A percentile compares a stretch with the other conserved stretches of the same genome.
phyloP scores from a whole-genome alignment of 2,888 invertebrate genomes.

The Druceiella hillmani region DNA sequence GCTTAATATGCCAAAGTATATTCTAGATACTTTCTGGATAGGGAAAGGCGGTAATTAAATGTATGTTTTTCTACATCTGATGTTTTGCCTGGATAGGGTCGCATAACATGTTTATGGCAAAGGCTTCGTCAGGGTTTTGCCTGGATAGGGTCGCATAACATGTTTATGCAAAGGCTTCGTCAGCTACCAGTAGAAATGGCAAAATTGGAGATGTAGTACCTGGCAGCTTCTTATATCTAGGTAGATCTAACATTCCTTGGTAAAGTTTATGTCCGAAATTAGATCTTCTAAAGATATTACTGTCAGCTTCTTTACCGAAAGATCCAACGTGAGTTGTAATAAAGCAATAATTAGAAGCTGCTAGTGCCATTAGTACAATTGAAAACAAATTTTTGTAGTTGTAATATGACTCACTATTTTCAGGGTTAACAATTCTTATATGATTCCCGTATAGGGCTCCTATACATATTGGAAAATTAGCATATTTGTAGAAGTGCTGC shows the following conservation, averaged over 20 bases:
- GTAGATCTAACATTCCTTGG: conserved; percentile 12
- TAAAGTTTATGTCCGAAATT: conserved; percentile 10
- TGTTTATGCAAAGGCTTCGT: too few species aligned
- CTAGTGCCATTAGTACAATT: conserved; percentile 16
- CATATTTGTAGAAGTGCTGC: too few species aligned
- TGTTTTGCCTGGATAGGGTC: conserved; percentile 14
- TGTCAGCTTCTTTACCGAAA: conserved; percentile 16
- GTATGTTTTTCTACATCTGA: conserved; percentile 15
- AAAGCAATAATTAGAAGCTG: conserved; percentile 18
- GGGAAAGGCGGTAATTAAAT: conserved; percentile 12
- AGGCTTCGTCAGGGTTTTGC: too few species aligned
- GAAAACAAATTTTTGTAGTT: conserved; percentile 20
- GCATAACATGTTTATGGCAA: conserved; percentile 14
- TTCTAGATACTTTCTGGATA: too few species aligned
- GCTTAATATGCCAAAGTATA: too few species aligned
- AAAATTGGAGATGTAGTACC: conserved; percentile 12
- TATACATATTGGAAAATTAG: too few species aligned
- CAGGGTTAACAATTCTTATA: conserved; percentile 18
- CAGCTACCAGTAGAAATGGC: conserved; percentile 12
- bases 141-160: too few species aligned
- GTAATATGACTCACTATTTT: conserved; percentile 17
- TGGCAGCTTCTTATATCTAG: conserved; percentile 12
- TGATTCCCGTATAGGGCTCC: conserved; percentile 21
- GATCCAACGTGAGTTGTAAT: conserved; percentile 16
- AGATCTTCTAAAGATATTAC: too few species aligned